Evolutionary conservation across 2,888 invertebrate species (phyloP).

Genomic region (Halictus ligatus): DNA sequence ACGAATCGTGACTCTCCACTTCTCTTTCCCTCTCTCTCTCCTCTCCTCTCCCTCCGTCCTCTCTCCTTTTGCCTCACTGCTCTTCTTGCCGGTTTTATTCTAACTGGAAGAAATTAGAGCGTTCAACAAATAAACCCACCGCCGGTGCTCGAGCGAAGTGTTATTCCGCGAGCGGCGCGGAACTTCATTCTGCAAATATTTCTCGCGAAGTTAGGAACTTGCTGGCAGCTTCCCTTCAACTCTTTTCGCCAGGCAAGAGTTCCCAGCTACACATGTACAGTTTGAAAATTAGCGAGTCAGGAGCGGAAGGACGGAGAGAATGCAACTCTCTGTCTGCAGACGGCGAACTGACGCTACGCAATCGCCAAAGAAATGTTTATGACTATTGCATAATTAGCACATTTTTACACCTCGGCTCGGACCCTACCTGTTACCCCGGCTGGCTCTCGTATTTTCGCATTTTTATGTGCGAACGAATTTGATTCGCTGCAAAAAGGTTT

Average conservation of each 20-base stretch:
- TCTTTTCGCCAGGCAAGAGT: conserved; percentile 36
- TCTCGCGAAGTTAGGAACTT: conserved; percentile 47
- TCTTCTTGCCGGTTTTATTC: neutral
- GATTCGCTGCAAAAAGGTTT: neutral
- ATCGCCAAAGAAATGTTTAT: neutral
- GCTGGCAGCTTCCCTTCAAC: conserved; percentile 33
- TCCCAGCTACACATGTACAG: conserved; percentile 21
- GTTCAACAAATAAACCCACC: conserved; percentile 49
- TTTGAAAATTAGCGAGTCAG: conserved; percentile 45
- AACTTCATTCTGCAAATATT: conserved; percentile 52
- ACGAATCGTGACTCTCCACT: neutral
- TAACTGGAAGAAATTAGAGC: conserved; percentile 52
- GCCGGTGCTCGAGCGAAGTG: conserved; percentile 37
- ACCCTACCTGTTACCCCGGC: neutral
- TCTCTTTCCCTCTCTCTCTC: conserved; percentile 1
- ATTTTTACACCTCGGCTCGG: neutral
- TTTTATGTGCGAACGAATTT: neutral
- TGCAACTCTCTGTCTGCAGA: conserved; percentile 8
- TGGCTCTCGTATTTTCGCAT: neutral
- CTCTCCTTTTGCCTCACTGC: neutral
- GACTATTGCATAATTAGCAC: neutral
- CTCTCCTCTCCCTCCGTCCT: neutral
- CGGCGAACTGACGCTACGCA: neutral
- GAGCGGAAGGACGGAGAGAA: conserved; percentile 21
- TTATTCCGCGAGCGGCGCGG: conserved; percentile 29